A percentile compares a stretch with the other conserved stretches of the same genome.
Conservation (phyloP, 2,888 invertebrate genomes). For the Aquatica leii region DNA sequence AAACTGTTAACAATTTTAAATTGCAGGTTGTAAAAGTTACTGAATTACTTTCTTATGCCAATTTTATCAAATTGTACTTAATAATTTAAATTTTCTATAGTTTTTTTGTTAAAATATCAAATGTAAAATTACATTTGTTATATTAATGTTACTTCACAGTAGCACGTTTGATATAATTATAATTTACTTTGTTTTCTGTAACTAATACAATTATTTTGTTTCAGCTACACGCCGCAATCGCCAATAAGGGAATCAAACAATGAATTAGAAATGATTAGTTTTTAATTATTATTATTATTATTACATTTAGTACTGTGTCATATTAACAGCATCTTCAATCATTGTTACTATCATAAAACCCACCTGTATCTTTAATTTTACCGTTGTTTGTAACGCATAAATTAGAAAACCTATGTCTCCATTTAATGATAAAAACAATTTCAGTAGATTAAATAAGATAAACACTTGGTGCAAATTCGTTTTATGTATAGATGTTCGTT, state of each 20-base stretch:
- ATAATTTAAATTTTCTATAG: too few relatives aligned
- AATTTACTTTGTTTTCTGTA: not conserved
- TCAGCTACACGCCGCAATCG: conserved; percentile 59
- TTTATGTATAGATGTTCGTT: conserved; percentile 56
- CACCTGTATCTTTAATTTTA: conserved; percentile 35
- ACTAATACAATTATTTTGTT: conserved; percentile 41
- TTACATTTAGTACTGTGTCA: conserved; percentile 42
- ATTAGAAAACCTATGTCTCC: conserved; percentile 43
- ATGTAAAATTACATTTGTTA: too few relatives aligned
- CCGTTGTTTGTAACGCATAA: conserved; percentile 49
- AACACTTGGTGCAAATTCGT: conserved; percentile 44
- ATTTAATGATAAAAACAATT: conserved; percentile 46
- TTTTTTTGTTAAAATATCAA: too few relatives aligned
- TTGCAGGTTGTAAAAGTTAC: too few relatives aligned
- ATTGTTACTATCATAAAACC: conserved; percentile 27
- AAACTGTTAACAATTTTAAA: too few relatives aligned
- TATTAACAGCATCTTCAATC: conserved; percentile 37
- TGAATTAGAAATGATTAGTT: conserved; percentile 50
- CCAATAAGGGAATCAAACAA: conserved; percentile 52
- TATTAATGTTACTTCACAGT: too few relatives aligned
- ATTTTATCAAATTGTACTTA: too few relatives aligned
- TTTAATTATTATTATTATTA: conserved; percentile 50
- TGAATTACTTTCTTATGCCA: too few relatives aligned
- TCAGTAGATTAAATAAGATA: conserved; percentile 42
- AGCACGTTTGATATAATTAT: too few relatives aligned